Conservation (phyloP, 2,888 invertebrate genomes). For the Hypomecis atomaria region DNA sequence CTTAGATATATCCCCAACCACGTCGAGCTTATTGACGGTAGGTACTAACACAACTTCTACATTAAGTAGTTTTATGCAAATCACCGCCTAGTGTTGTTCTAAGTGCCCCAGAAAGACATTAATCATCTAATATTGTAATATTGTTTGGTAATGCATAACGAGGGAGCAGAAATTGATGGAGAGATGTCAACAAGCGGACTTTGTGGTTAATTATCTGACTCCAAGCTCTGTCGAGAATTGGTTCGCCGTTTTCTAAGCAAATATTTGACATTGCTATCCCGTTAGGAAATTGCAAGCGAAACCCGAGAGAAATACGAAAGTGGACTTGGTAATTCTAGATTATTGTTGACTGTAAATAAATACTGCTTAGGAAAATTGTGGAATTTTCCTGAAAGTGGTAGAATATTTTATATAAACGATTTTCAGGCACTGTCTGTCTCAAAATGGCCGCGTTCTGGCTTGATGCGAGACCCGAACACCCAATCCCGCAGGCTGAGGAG, state of each 20-base stretch:
- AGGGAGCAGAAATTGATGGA: constrained; percentile 75
- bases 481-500: constrained; percentile 36
- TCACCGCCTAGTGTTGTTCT: constrained; percentile 71
- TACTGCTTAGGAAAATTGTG: constrained; percentile 6
- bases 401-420: neutral
- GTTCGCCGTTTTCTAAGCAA: constrained; percentile 43
- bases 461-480: constrained; percentile 2
- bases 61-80: constrained; percentile 81
- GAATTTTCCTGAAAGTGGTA: neutral
- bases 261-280: constrained; percentile 37
- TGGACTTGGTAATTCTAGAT: constrained; percentile 45
- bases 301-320: constrained; percentile 23
- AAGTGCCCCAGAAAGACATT: constrained; percentile 73
- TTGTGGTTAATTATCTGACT: constrained; percentile 73
- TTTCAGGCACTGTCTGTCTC: neutral
- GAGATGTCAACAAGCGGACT: constrained; percentile 72
- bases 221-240: constrained; percentile 43
- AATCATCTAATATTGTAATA: constrained; percentile 80
- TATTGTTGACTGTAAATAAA: constrained; percentile 31
- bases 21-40: constrained; percentile 31
- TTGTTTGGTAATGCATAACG: constrained; percentile 65
- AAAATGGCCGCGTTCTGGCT: constrained; percentile 5
- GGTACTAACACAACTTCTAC: constrained; percentile 63
- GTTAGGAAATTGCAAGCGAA: constrained; percentile 31
- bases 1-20: constrained; percentile 29